Conservation (phyloP, 2,113 vertebrate species). For the Baryphthengus martii region DNA sequence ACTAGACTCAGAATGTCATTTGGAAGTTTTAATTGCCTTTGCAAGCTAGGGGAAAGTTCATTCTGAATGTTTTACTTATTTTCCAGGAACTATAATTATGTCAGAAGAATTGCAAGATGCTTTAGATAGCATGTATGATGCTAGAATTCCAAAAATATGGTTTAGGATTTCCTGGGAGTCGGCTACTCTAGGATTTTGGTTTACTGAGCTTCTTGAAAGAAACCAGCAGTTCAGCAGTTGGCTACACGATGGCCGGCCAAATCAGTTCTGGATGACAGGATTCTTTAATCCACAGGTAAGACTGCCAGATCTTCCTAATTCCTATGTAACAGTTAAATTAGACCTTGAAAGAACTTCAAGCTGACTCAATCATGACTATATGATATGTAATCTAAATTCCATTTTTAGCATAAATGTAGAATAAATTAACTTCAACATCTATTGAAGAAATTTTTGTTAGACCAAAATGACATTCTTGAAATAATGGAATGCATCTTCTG, state of each 20-base stretch:
- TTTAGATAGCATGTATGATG: conserved; percentile 82
- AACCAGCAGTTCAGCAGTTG: conserved; percentile 82
- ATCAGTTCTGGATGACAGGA: conserved; percentile 84
- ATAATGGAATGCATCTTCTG: background rate
- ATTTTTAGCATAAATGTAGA: background rate
- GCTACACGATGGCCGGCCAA: conserved; percentile 73
- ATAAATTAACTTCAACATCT: background rate
- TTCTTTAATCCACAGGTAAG: conserved; percentile 86
- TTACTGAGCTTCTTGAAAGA: conserved; percentile 83
- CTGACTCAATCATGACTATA: background rate
- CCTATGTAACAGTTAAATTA: background rate
- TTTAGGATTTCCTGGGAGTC: conserved; percentile 83
- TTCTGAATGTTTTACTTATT: conserved; percentile 20
- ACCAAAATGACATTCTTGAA: background rate
- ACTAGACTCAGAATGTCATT: conserved; percentile 8
- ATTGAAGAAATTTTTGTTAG: background rate
- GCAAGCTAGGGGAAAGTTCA: conserved; percentile 7
- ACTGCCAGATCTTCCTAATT: background rate
- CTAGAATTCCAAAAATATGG: conserved; percentile 80
- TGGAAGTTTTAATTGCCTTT: conserved; percentile 53
- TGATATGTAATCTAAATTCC: background rate
- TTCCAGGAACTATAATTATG: conserved; percentile 83
- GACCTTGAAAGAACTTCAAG: background rate
- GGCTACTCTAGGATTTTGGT: conserved; percentile 84
- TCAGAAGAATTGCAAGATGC: conserved; percentile 83